phyloP scores from a whole-genome alignment of 2,797 vertebrate genomes.

The Enteromius anoplus region DNA sequence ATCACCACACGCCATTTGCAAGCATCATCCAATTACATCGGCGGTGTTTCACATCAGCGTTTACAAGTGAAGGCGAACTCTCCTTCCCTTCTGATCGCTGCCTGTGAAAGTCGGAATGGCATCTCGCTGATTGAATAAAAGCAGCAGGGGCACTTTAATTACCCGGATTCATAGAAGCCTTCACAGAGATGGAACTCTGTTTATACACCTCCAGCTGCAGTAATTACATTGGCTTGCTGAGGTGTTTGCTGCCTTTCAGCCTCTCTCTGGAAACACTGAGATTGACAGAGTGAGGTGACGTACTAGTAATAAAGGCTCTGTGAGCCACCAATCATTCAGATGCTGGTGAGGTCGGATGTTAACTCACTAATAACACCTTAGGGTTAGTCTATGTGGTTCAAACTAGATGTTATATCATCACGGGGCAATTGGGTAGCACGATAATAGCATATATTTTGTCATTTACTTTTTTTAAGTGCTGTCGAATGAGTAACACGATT shows the following conservation, averaged over 20 bases:
- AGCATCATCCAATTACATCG: constrained; percentile 27
- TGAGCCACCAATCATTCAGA: constrained; percentile 48
- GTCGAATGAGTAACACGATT: no score
- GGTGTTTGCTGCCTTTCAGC: constrained; percentile 6
- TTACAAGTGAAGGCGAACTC: constrained; percentile 27
- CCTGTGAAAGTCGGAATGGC: constrained; percentile 40
- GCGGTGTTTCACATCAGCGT: constrained; percentile 31
- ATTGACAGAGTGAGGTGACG: constrained; percentile 31
- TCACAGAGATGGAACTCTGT: constrained; percentile 21
- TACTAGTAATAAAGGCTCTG: constrained; percentile 47
- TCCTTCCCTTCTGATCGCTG: constrained; percentile 31
- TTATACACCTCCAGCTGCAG: constrained; percentile 38
- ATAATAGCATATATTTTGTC: not conserved
- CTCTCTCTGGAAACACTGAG: not conserved
- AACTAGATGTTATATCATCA: not conserved
- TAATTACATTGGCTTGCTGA: constrained; percentile 25
- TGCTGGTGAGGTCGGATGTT: constrained; percentile 13
- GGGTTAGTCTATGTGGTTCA: not conserved
- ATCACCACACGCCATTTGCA: constrained; percentile 23
- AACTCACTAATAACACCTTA: not conserved
- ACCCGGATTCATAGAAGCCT: constrained; percentile 30
- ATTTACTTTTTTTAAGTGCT: no score
- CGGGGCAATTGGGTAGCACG: not conserved
- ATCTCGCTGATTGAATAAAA: constrained; percentile 43
- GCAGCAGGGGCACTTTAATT: constrained; percentile 48